Evolutionary conservation across 2,113 vertebrate genomes (phyloP).

Genomic region (Amblyornis subalaris): DNA sequence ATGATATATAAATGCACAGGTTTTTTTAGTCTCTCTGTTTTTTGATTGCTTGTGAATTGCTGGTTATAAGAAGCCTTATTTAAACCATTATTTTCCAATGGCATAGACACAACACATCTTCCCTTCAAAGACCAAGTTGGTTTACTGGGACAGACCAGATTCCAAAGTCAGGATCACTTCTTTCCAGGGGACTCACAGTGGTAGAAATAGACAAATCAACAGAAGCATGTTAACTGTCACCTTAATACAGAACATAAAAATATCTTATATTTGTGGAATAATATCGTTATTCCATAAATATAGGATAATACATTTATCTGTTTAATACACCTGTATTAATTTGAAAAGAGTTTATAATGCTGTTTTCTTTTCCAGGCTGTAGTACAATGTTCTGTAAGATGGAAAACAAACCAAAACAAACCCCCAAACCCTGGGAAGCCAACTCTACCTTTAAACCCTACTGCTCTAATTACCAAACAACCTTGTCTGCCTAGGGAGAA

Average conservation of each 20-base stretch:
- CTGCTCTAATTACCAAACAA: not conserved
- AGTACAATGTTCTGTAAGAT: not conserved
- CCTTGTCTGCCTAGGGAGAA: not conserved
- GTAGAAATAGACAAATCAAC: not conserved
- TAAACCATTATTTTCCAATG: not conserved
- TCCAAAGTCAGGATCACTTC: not conserved
- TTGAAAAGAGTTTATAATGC: not conserved
- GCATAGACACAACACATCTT: not conserved
- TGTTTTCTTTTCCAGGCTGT: not conserved
- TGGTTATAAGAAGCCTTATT: not conserved
- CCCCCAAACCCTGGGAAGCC: not conserved
- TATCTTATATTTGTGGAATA: not conserved
- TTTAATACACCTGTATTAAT: not conserved
- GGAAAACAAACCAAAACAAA: not conserved
- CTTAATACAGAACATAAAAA: not conserved
- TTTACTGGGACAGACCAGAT: not conserved
- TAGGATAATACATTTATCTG: not conserved
- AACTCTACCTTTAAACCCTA: not conserved
- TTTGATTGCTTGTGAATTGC: not conserved
- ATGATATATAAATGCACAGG: fast-evolving
- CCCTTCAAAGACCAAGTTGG: not conserved
- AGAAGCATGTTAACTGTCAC: not conserved
- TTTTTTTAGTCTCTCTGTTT: not conserved
- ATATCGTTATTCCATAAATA: not conserved
- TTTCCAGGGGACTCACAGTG: not conserved